Base-by-base conservation (phyloP, 2,113 vertebrate species). In the Dipodomys merriami region DNA sequence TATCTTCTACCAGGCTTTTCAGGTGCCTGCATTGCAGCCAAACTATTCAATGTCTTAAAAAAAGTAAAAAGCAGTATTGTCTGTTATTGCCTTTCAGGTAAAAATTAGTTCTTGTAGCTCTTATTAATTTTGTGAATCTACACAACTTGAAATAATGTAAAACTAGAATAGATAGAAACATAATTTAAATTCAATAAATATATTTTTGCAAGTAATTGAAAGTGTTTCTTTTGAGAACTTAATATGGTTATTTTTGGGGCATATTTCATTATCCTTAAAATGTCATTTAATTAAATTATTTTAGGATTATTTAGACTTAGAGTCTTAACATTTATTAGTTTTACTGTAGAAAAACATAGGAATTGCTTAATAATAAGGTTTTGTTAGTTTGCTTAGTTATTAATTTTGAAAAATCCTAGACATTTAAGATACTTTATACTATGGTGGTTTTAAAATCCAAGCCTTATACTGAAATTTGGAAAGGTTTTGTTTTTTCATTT, bases 221-320 rank as follows among this genome's bases (percentile, higher is more conserved):
- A 74, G 9, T 79, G 25, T 82, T 93, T 84, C 35, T 95, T 86
- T 93, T 72, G 81, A 80, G 78, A 87, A 11, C 62, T 46, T 91
- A 73, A 80, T 46, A 71, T 93, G 88, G 30, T 95, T 95, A 67
- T 19, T 57, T 57, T 35, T 93, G 72, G 22, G 23, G 20, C 81
- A 72, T 83, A 80, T 88, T 90, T 94, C 68, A 71, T 91, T 91
- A 30, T 60, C n/a, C 83, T 91, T 80, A 88, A 90, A 85, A 86
- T 94, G 13, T 46, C 73, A 90, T 84, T 91, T 94, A 78, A 88
- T 85, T 88, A 95, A 83, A 65, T 64, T 78, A 78, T 94, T 89
- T 84, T 83, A 86, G 67, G 15, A 3, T 86, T 93, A 65, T 91
- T 92, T 91, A 81, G 44, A 35, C 12, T 78, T 93, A 20, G 64